Conservation (phyloP, 2,113 vertebrate genomes). For the Prochilodus magdalenae region DNA sequence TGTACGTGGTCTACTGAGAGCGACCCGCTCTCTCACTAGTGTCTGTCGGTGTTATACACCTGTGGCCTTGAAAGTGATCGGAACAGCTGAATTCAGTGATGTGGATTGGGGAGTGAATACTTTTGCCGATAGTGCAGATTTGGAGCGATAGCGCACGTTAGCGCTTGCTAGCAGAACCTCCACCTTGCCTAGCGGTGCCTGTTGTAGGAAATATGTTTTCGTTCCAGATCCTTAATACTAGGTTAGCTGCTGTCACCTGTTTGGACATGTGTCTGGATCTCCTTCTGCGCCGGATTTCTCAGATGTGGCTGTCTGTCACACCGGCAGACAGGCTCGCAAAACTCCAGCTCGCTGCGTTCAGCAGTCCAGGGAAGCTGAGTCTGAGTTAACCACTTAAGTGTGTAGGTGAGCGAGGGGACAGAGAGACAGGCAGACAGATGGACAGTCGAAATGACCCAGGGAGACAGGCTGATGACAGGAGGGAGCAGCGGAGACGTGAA, state of each 20-base stretch:
- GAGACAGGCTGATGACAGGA: conserved; percentile 40
- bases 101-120: no score
- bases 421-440: conserved; percentile 1
- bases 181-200: conserved; percentile 2
- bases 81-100: not conserved
- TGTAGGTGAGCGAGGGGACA: not conserved
- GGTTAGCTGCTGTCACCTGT: conserved; percentile 64
- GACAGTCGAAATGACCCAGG: conserved; percentile 21
- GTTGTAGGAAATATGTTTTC: conserved; percentile 42
- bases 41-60: no score
- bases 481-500: conserved; percentile 15
- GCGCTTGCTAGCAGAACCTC: no score
- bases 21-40: no score
- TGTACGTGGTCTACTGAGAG: no score
- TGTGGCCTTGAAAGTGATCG: no score
- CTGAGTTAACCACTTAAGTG: conserved; percentile 23
- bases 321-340: not conserved
- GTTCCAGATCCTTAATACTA: conserved; percentile 60
- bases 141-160: no score
- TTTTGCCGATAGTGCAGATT: no score
- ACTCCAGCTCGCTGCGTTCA: not conserved
- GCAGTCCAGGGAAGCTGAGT: conserved; percentile 4
- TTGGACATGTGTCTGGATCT: conserved; percentile 54
- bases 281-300: conserved; percentile 58
- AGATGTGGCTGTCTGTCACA: conserved; percentile 54